A percentile compares a stretch with the other conserved stretches of the same genome.
Evolutionary conservation across 2,888 invertebrate genomes (phyloP).

Genomic region (Diabrotica balteata): DNA sequence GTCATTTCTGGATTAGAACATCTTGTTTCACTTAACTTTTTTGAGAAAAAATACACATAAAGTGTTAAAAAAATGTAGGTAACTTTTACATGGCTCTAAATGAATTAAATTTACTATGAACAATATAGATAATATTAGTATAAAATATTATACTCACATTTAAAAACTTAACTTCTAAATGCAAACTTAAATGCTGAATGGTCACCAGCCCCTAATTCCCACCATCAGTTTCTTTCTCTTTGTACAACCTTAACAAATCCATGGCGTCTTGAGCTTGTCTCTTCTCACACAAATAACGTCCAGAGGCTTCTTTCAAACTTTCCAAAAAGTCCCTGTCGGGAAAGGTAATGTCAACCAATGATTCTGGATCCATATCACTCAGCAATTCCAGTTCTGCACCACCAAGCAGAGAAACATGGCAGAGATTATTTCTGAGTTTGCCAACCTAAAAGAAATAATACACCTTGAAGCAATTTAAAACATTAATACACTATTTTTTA

Average conservation of each 20-base stretch:
- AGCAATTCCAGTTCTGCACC: constrained; percentile 84
- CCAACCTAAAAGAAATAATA: constrained; percentile 53
- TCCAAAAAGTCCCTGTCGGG: constrained; percentile 79
- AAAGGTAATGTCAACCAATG: constrained; percentile 78
- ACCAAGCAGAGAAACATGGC: constrained; percentile 83
- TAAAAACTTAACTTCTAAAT: constrained; percentile 11
- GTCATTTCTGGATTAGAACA: too few relatives aligned
- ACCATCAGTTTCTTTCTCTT: constrained; percentile 52
- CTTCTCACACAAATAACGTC: constrained; percentile 75
- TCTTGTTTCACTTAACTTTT: too few relatives aligned
- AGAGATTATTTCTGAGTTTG: constrained; percentile 79
- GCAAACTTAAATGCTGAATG: constrained; percentile 28
- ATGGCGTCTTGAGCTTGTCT: constrained; percentile 87
- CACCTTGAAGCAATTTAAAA: neutral
- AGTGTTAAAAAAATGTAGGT: too few relatives aligned
- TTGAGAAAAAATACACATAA: too few relatives aligned
- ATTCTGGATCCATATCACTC: constrained; percentile 90
- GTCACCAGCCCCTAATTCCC: constrained; percentile 31
- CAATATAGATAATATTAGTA: neutral
- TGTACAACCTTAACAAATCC: constrained; percentile 81
- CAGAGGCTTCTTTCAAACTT: constrained; percentile 84
- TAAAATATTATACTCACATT: constrained; percentile 19
- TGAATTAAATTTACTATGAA: too few relatives aligned
- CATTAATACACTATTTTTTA: neutral
- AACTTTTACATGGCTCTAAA: too few relatives aligned